These are phyloP conservation scores for Lepidonotus clava DNA, from an alignment of 2,888 invertebrate genomes.

Conservation along the genomic window DNA sequence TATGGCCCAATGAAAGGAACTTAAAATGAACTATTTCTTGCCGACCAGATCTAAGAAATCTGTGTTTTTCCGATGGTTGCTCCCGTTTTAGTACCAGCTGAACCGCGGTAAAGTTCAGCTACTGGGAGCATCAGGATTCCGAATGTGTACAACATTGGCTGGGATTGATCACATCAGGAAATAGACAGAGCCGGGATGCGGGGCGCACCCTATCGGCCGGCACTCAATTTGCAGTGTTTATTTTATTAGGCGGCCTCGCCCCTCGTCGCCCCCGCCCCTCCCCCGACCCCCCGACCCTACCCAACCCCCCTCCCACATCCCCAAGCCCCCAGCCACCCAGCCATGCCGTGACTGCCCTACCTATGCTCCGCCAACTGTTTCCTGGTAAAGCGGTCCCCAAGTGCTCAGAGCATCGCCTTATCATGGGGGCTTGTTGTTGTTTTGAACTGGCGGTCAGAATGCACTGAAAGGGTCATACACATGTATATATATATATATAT, in stretches of 20 bases:
- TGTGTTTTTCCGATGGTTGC: too few species aligned
- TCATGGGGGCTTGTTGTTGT: too few species aligned
- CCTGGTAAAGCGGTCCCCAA: too few species aligned
- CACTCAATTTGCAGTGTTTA: slow-evolving; percentile 16
- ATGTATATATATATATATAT: too few species aligned
- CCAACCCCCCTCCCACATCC: background rate
- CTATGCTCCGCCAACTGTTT: background rate
- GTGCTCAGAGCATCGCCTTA: too few species aligned
- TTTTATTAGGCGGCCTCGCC: slow-evolving; percentile 24
- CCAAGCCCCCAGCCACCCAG: background rate
- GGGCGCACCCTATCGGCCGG: background rate
- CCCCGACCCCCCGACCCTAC: background rate
- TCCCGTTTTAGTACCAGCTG: background rate
- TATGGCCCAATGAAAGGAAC: too few species aligned
- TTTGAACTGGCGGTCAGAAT: too few species aligned
- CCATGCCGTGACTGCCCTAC: background rate
- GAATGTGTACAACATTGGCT: slow-evolving; percentile 13
- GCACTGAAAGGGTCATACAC: too few species aligned
- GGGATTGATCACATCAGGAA: slow-evolving; percentile 12
- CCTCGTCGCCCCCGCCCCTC: too few species aligned
- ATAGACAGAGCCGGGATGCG: background rate
- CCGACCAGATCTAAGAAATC: too few species aligned
- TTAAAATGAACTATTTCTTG: too few species aligned
- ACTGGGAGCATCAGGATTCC: background rate
- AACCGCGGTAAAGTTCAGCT: background rate